Percentiles rank a stretch among this genome's conserved stretches.
Evolutionary conservation across 2,888 invertebrate species (phyloP).

Genomic region (Bellardia pandia): DNA sequence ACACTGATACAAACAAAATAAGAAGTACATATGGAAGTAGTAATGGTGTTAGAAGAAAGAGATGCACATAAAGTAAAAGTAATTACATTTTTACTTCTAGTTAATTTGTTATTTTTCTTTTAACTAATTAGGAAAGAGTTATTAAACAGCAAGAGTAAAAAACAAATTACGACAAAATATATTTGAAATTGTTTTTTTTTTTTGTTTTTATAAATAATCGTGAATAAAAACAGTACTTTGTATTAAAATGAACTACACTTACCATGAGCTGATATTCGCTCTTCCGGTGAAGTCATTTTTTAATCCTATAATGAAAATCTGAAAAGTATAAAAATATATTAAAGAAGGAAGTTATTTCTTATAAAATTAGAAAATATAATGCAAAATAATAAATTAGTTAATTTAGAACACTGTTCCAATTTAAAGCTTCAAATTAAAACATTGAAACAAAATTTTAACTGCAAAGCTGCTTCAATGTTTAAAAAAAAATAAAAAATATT

Average conservation of each 20-base stretch:
- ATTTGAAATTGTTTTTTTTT: not conserved
- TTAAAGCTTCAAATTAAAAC: no score
- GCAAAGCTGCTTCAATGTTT: no score
- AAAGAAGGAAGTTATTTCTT: not conserved
- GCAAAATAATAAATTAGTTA: no score
- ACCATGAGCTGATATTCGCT: slow-evolving; percentile 81
- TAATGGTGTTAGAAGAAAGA: not conserved
- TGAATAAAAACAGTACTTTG: not conserved
- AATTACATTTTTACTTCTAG: not conserved
- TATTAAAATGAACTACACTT: slow-evolving; percentile 72
- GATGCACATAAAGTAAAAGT: not conserved
- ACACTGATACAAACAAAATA: no score
- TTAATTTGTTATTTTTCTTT: not conserved
- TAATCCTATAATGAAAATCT: slow-evolving; percentile 75
- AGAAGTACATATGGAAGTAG: no score
- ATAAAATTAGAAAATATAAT: no score
- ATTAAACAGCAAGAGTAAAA: not conserved
- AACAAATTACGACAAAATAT: not conserved
- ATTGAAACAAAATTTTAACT: no score
- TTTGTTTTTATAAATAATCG: not conserved
- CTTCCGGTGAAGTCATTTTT: slow-evolving; percentile 82
- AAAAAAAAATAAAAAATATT: no score
- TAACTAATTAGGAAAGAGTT: not conserved
- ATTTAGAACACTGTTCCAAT: no score
- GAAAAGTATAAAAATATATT: slow-evolving; percentile 40